phyloP scores from a whole-genome alignment of 1,140 invertebrate species.

The Himalopsyche phryganea region DNA sequence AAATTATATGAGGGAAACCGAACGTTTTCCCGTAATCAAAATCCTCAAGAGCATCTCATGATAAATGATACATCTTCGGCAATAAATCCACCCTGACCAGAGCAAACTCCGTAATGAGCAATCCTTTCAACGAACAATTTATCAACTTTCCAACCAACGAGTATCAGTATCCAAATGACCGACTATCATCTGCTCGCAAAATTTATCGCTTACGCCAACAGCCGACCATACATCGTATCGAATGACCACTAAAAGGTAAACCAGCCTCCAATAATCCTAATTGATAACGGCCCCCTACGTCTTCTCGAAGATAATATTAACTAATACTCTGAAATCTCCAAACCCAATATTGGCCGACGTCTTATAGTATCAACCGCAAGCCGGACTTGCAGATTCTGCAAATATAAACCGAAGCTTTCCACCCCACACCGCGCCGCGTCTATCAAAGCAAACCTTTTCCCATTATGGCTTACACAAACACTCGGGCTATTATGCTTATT shows the following conservation, averaged over 20 bases:
- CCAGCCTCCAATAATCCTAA: slow-evolving; percentile 35
- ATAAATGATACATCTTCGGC: slow-evolving; percentile 21
- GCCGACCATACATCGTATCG: slow-evolving; percentile 15
- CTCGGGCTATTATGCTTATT: slow-evolving; percentile 23
- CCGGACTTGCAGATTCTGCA: slow-evolving; percentile 35
- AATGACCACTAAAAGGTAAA: slow-evolving; percentile 32
- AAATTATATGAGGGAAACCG: background rate
- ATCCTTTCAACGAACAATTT: slow-evolving; percentile 31
- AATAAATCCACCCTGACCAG: slow-evolving; percentile 23
- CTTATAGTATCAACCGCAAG: slow-evolving; percentile 31
- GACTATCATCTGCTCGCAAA: slow-evolving; percentile 24
- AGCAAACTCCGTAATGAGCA: slow-evolving; percentile 25
- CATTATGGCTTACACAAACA: slow-evolving; percentile 36
- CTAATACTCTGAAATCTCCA: slow-evolving; percentile 33
- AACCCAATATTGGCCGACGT: slow-evolving; percentile 34
- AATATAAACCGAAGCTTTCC: slow-evolving; percentile 23
- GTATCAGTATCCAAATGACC: slow-evolving; percentile 11
- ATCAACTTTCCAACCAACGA: slow-evolving; percentile 26
- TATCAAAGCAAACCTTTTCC: slow-evolving; percentile 34
- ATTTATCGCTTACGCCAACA: slow-evolving; percentile 29
- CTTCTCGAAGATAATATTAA: slow-evolving; percentile 18
- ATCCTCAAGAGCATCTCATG: slow-evolving; percentile 9
- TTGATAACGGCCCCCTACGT: slow-evolving; percentile 30
- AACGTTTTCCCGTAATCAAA: slow-evolving; percentile 2
- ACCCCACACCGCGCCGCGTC: background rate